Percentiles rank a stretch among this genome's conserved stretches.
Evolutionary conservation across 37 sponge, comb jelly and placozoan genomes (phyloP).

Genomic region (Bolinopsis microptera): DNA sequence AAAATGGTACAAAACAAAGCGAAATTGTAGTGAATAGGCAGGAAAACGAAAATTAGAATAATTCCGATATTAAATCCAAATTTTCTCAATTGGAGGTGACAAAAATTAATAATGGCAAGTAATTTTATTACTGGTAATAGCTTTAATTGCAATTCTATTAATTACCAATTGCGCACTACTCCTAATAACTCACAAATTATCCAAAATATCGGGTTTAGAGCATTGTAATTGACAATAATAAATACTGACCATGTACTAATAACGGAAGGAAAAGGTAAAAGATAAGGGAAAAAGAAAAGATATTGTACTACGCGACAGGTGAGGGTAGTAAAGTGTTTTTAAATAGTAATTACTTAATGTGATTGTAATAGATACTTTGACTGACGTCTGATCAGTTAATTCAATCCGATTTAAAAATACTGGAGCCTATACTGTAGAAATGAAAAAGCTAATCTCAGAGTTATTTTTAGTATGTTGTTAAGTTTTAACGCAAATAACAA

Average conservation of each 20-base stretch:
- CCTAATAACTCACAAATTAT: background rate
- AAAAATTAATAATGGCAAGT: background rate
- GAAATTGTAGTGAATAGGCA: background rate
- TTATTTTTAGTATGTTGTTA: background rate
- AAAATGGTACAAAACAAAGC: background rate
- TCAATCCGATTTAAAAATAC: background rate
- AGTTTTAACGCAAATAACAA: too few relatives aligned
- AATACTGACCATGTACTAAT: too few relatives aligned
- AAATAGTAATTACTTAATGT: background rate
- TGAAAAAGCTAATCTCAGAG: background rate
- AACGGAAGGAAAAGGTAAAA: too few relatives aligned
- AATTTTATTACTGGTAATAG: background rate
- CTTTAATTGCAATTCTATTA: background rate
- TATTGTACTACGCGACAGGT: too few relatives aligned
- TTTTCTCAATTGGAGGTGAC: too few relatives aligned
- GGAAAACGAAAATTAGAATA: background rate
- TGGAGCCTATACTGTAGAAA: background rate
- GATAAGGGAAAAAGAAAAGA: too few relatives aligned
- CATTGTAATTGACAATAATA: background rate
- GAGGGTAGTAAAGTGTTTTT: background rate
- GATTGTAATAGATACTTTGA: background rate
- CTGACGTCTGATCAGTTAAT: background rate
- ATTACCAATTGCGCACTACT: background rate
- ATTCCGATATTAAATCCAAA: too few relatives aligned
- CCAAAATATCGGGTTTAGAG: background rate